A percentile compares a stretch with the other conserved stretches of the same genome.
phyloP scores from a whole-genome alignment of 2,888 invertebrate genomes.

The Dione juno region DNA sequence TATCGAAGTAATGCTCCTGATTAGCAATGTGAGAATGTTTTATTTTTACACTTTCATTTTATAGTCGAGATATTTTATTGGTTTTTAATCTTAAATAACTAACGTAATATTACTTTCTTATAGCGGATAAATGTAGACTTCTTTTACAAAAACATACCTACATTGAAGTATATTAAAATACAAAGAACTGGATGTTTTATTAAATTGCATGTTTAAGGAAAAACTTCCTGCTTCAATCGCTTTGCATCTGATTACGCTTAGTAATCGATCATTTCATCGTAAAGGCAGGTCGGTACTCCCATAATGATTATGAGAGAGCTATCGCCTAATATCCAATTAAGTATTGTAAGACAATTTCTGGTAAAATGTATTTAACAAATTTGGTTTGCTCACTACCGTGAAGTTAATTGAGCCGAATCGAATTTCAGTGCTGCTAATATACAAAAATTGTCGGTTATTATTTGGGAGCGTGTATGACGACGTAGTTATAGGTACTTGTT shows the following conservation, averaged over 20 bases:
- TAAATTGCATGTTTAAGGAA: conserved; percentile 67
- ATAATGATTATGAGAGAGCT: conserved; percentile 72
- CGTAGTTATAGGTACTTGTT: conserved; percentile 44
- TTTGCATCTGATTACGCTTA: conserved; percentile 61
- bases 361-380: conserved; percentile 61
- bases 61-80: conserved; percentile 47
- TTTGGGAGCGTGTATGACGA: conserved; percentile 61
- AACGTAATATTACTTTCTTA: conserved; percentile 8
- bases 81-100: conserved; percentile 20
- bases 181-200: conserved; percentile 33
- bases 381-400: conserved; percentile 64
- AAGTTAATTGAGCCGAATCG: conserved; percentile 62
- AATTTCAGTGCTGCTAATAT: conserved; percentile 44
- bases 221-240: conserved; percentile 55
- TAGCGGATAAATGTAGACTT: not conserved
- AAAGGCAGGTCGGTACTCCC: conserved; percentile 47
- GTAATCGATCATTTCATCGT: conserved; percentile 70
- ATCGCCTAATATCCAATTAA: conserved; percentile 69
- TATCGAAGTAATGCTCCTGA: conserved; percentile 68
- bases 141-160: not conserved
- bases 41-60: conserved; percentile 47
- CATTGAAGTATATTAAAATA: not conserved
- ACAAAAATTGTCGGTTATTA: conserved; percentile 57
- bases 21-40: conserved; percentile 67
- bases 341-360: conserved; percentile 61